Evolutionary conservation across 2,888 invertebrate genomes (phyloP), one percentile per base, ranked within the genome.

Genomic region (Megamerina dolium): DNA sequence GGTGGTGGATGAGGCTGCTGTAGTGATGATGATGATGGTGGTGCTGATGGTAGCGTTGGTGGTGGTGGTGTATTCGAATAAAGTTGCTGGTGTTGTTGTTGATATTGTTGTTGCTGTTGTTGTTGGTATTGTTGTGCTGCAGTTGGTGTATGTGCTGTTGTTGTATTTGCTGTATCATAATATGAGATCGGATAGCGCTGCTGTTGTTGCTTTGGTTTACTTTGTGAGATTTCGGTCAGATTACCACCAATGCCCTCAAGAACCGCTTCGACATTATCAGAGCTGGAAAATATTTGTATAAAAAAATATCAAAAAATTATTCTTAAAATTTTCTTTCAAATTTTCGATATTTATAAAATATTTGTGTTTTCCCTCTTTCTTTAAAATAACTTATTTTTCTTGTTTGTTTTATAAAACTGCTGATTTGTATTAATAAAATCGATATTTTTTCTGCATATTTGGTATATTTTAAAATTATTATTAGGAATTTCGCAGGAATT

Each of bases 251-350:
- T 63, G n/a, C 63, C 66, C 52, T 70, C 70, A n/a, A 70, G 52
- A 40, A 68, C 66, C 12, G 66, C 68, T 50, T 69, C 69, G 19
- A 76, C 61, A 64, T 75, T 59, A 58, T 75, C 61, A 57, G 71
- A 70, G 59, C 76, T 76, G 32, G 35, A 30, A 47, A n/a, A 17
- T 31, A 17, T 9, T 17, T 18, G 30, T 16, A 3, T 12, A 16
- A 35, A 26, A 37, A 8, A 12, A 34, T 18, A 10, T 6, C 12
- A 14, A 6, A 4, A 18, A 31, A 3, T 4, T 31, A 16, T 3
- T 26, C 2, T 26, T 26, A 5, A 6, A 18, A 12, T 27, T 27
- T 27, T 27, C 3, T 17, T 13, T 9, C 16, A 14, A 10, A 32
- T 17, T 13, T 17, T n/a, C 13, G 14, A 31, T n/a, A n/a, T n/a